Percentiles rank a stretch among this genome's conserved stretches.
These are phyloP conservation scores for Sphenodon punctatus DNA, from an alignment of 2,797 vertebrate genomes.

Conservation along the genomic window DNA sequence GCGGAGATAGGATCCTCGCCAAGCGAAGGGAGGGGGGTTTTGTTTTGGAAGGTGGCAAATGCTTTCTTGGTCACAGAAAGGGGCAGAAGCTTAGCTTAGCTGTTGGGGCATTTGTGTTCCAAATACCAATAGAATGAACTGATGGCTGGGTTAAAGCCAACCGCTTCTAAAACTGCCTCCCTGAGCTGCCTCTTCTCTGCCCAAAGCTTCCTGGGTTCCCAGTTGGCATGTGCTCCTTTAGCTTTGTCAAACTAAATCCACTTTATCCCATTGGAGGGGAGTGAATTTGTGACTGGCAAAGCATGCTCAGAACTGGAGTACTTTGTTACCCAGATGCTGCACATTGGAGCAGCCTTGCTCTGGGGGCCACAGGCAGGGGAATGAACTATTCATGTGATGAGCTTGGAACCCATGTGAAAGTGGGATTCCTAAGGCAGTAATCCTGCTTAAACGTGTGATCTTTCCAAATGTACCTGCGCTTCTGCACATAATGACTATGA, in stretches of 20 bases:
- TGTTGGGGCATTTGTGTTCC: slow-evolving; percentile 21
- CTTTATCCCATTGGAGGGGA: background rate
- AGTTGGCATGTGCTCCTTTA: background rate
- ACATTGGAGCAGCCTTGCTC: background rate
- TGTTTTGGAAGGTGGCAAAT: slow-evolving; percentile 15
- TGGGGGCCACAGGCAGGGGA: slow-evolving; percentile 25
- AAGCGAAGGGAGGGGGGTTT: no score
- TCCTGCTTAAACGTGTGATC: slow-evolving; percentile 16
- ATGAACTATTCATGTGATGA: background rate
- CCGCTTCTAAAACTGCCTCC: background rate
- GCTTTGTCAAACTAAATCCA: background rate
- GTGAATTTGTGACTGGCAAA: slow-evolving; percentile 18
- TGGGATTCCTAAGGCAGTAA: slow-evolving; percentile 25
- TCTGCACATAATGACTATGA: background rate
- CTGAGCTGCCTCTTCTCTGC: background rate
- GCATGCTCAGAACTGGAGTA: background rate
- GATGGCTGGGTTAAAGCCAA: slow-evolving; percentile 30
- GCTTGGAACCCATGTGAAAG: slow-evolving; percentile 16
- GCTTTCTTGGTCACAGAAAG: background rate
- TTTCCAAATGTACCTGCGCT: background rate
- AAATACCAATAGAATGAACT: slow-evolving; percentile 20
- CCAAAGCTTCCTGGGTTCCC: background rate
- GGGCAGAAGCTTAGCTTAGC: background rate
- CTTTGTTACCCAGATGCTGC: background rate
- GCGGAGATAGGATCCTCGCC: no score